Conservation (phyloP, 2,113 vertebrate genomes). For the Neotoma lepida region DNA sequence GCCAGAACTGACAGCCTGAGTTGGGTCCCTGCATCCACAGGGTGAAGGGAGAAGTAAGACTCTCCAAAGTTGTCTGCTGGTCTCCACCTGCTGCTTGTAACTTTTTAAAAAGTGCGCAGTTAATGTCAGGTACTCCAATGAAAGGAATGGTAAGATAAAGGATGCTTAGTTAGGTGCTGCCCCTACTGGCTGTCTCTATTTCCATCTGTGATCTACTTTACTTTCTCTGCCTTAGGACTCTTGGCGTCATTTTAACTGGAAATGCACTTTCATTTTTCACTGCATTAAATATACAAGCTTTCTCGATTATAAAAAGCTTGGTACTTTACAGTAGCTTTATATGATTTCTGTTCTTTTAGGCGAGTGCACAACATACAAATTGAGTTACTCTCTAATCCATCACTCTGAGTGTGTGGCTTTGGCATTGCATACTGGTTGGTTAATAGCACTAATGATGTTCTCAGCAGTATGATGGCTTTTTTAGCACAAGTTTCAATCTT, state of each 20-base stretch:
- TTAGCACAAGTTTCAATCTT: constrained; percentile 70
- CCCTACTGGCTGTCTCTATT: neutral
- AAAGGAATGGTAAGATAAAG: neutral
- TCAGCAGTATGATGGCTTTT: constrained; percentile 56
- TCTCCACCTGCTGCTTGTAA: neutral
- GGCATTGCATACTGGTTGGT: constrained; percentile 60
- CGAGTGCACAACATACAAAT: constrained; percentile 22
- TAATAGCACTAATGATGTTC: constrained; percentile 76
- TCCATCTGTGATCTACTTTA: neutral
- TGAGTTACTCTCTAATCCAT: constrained; percentile 53
- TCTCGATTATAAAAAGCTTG: constrained; percentile 13
- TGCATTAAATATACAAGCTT: constrained; percentile 47
- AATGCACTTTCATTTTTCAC: constrained; percentile 27
- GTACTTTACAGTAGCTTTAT: constrained; percentile 20
- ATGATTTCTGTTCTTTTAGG: constrained; percentile 24
- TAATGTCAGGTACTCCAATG: neutral
- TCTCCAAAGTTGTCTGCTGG: no score
- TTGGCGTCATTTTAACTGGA: neutral
- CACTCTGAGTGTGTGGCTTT: constrained; percentile 36
- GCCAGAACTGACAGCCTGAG: neutral
- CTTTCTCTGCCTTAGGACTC: constrained; percentile 33
- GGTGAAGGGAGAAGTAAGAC: no score
- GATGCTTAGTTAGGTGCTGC: neutral
- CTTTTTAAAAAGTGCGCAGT: neutral
- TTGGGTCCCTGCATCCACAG: neutral